Percentiles rank a stretch among this genome's conserved stretches.
Evolutionary conservation across 2,113 vertebrate genomes (phyloP).

Genomic region (Pseudorhombus dupliciocellatus): DNA sequence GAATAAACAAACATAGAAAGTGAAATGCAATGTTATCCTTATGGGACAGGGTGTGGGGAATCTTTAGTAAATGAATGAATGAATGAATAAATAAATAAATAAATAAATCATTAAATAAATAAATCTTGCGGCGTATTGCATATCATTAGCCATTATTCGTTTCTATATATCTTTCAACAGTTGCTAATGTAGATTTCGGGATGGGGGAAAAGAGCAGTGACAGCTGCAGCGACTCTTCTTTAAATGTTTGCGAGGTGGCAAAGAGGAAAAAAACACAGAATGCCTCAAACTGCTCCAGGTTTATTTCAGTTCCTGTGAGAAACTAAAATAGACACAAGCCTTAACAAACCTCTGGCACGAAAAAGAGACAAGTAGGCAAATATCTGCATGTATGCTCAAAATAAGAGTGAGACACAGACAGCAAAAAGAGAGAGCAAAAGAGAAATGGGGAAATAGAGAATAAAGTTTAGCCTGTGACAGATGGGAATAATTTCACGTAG

Average conservation of each 20-base stretch:
- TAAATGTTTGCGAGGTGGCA: conserved; percentile 65
- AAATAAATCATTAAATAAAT: no score
- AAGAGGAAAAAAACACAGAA: conserved; percentile 52
- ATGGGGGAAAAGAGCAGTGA: conserved; percentile 4
- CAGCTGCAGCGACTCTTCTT: conserved; percentile 32
- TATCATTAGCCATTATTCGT: no score
- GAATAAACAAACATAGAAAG: no score
- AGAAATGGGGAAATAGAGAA: conserved; percentile 5
- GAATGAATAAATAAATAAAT: no score
- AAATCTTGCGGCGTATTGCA: no score
- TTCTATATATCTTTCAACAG: conserved; percentile 30
- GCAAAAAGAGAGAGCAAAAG: conserved; percentile 18
- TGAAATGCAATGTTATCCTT: no score
- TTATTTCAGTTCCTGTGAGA: conserved; percentile 69
- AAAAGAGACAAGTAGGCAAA: conserved; percentile 59
- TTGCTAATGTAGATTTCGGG: conserved; percentile 12
- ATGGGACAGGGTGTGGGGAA: no score
- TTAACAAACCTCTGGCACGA: conserved; percentile 60
- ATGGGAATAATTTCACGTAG: conserved; percentile 11
- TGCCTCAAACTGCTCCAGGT: conserved; percentile 64
- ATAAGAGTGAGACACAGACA: conserved; percentile 12
- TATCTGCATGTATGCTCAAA: conserved; percentile 13
- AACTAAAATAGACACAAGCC: conserved; percentile 66
- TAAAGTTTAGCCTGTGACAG: conserved; percentile 12
- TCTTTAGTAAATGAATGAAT: no score